These are phyloP conservation scores for Diploscapter pachys DNA, from an alignment of 1,140 invertebrate genomes.

Conservation along the genomic window DNA sequence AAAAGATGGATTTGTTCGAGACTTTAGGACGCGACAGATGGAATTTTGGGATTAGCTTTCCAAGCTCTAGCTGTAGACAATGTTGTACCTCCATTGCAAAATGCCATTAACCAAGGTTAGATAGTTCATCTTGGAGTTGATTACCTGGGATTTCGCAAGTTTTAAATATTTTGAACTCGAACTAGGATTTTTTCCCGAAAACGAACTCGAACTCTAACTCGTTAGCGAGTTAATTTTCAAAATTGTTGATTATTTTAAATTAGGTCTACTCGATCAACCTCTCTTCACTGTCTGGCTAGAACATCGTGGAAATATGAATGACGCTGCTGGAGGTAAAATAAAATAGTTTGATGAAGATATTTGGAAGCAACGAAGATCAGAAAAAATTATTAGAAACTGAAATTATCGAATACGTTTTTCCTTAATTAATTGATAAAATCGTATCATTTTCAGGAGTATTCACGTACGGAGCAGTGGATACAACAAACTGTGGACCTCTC, in stretches of 20 bases:
- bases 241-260: conserved; percentile 6
- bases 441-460: conserved; percentile 20
- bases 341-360: too few relatives aligned
- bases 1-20: neutral
- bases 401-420: too few relatives aligned
- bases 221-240: too few relatives aligned
- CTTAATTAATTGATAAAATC: neutral
- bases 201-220: neutral
- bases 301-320: conserved; percentile 22
- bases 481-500: conserved; percentile 31
- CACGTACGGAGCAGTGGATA: conserved; percentile 37
- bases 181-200: too few relatives aligned
- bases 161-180: neutral
- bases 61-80: conserved; percentile 35
- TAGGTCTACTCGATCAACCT: conserved; percentile 35
- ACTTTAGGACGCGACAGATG: conserved; percentile 27
- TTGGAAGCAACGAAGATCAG: too few relatives aligned
- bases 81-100: conserved; percentile 30
- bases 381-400: neutral
- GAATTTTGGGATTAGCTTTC: conserved; percentile 37
- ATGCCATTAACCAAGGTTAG: conserved; percentile 31
- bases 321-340: conserved; percentile 12
- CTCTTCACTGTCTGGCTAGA: conserved; percentile 42
- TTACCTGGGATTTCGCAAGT: neutral
- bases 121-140: neutral